Base-by-base conservation (phyloP, 2,888 invertebrate genomes). In the Nomada ferruginata region DNA sequence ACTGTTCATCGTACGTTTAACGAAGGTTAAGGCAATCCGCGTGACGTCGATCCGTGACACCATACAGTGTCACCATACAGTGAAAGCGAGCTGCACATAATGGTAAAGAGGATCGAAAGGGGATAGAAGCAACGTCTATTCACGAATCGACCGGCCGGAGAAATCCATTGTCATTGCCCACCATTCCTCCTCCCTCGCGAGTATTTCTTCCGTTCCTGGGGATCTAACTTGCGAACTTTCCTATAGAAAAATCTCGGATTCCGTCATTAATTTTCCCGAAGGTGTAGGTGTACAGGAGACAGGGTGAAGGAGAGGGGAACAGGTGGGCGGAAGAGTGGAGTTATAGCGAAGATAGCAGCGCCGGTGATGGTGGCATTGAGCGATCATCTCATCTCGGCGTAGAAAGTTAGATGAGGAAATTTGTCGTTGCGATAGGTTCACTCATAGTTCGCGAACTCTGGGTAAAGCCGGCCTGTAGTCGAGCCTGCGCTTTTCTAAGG, bases 351-450 rank as follows among this genome's bases (percentile, higher is more conserved):
- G 85, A 82, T 88, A 83, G 88, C 68, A 72, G 78, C 71, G 80
- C 71, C 71, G 81, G 88, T 80, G 84, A 82, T 75, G 89, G 72
- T 88, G 93, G 92, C 93, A 92, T 92, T 93, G 93, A 93, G 91
- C 92, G 93, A 93, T 93, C 92, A 91, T 89, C 93, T 93, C 93
- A 93, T 93, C 93, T 92, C 88, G 89, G 84, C 86, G 89, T 87
- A 89, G 89, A 93, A 93, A 93, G 93, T 93, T 93, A 93, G 93
- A 93, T 92, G 93, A 93, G 93, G 92, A 91, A 93, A 93, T 93
- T 93, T 93, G 93, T 93, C 93, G 90, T 88, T 88, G 90, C 91
- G 92, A 93, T 92, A 91, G 92, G 91, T 92, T 92, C 87, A 80
- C 90, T 91, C 92, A 92, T 92, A 92, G 93, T 92, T 93, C 85